Percentiles rank a stretch among this genome's conserved stretches.
Evolutionary conservation across 2,113 vertebrate species (phyloP).

Genomic region (Falcunculus frontatus): DNA sequence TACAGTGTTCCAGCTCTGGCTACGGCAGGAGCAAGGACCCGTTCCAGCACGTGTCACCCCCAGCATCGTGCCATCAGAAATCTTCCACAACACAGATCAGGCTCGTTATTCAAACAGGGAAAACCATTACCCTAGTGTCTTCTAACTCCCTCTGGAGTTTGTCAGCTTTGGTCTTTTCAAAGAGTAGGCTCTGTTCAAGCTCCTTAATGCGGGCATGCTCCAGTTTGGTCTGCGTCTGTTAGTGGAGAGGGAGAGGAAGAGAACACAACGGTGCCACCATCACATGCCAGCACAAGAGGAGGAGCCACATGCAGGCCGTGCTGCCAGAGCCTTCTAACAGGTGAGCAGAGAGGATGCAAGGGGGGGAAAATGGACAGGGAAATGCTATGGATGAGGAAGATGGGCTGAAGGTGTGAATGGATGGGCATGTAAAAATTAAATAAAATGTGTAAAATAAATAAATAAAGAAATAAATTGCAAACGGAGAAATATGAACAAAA

Average conservation of each 20-base stretch:
- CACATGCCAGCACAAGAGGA: conserved; percentile 94
- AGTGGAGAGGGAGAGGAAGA: conserved; percentile 98
- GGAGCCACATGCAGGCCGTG: conserved; percentile 83
- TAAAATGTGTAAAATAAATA: not conserved
- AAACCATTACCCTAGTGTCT: conserved; percentile 99
- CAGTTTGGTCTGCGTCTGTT: conserved; percentile 99
- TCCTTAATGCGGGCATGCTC: conserved; percentile 99
- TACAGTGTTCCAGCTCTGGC: not conserved
- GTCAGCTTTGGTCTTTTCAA: conserved; percentile 99
- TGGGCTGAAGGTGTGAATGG: conserved; percentile 42
- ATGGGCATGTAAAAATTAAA: conserved; percentile 11
- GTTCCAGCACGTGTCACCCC: not conserved
- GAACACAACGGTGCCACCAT: conserved; percentile 99
- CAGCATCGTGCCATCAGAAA: not conserved
- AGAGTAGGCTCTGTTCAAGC: conserved; percentile 99
- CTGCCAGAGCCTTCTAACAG: conserved; percentile 74
- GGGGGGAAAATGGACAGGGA: conserved; percentile 27
- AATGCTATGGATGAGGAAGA: conserved; percentile 39
- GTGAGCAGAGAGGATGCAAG: conserved; percentile 63
- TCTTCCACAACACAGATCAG: conserved; percentile 48
- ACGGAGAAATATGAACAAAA: conserved; percentile 41
- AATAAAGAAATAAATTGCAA: not conserved
- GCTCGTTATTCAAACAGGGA: conserved; percentile 76
- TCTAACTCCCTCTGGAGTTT: conserved; percentile 99
- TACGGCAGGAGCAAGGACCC: not conserved